These are phyloP conservation scores for Eupithecia subumbrata DNA, from an alignment of 2,888 invertebrate genomes.

Conservation along the genomic window DNA sequence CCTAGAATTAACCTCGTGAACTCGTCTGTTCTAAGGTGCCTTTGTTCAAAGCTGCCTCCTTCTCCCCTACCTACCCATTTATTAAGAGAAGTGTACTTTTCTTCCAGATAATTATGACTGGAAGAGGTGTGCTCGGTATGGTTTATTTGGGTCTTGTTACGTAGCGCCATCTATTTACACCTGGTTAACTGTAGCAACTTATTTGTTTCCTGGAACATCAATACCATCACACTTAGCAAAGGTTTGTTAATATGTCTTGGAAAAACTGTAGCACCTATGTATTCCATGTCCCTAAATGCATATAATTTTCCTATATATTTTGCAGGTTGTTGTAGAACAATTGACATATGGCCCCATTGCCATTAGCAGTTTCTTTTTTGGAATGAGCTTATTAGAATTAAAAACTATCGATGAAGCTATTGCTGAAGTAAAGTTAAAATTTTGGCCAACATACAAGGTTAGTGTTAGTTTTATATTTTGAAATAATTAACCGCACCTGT, in stretches of 20 bases:
- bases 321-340: constrained; percentile 89
- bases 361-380: constrained; percentile 90
- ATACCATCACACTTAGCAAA: constrained; percentile 89
- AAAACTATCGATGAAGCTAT: constrained; percentile 86
- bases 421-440: constrained; percentile 88
- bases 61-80: background rate
- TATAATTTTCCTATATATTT: constrained; percentile 33
- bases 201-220: constrained; percentile 89
- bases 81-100: background rate
- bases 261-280: background rate
- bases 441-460: constrained; percentile 90
- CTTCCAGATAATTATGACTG: constrained; percentile 85
- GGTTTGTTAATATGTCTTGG: constrained; percentile 68
- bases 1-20: too few relatives aligned
- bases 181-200: constrained; percentile 90
- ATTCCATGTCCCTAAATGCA: background rate
- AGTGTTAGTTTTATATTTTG: background rate
- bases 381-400: constrained; percentile 89
- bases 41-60: too few relatives aligned
- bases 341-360: constrained; percentile 90
- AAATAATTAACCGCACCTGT: too few relatives aligned
- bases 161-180: constrained; percentile 92
- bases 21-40: too few relatives aligned
- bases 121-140: constrained; percentile 88
- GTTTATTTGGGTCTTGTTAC: constrained; percentile 91